Evolutionary conservation across 2,113 vertebrate genomes (phyloP).

Genomic region (Paedocypris sp.): DNA sequence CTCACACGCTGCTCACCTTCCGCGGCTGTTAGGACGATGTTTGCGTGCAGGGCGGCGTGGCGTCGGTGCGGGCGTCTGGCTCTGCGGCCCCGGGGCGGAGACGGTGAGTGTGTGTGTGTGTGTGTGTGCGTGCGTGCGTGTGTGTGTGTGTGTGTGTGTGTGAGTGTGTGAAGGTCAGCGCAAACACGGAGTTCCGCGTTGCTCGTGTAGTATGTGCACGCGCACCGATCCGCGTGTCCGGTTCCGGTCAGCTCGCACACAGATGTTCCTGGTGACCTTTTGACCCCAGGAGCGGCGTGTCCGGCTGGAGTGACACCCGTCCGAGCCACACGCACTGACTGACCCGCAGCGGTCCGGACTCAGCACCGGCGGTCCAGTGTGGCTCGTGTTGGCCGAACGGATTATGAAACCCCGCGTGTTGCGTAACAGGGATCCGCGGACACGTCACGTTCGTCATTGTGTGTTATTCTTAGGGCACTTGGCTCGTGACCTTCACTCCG

Average conservation of each 20-base stretch:
- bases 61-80: conserved; percentile 60
- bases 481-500: conserved; percentile 45
- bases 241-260: too few relatives aligned
- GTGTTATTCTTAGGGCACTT: neutral
- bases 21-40: conserved; percentile 50
- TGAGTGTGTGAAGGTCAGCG: too few relatives aligned
- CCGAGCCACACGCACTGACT: too few relatives aligned
- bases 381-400: neutral
- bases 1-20: neutral
- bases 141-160: too few relatives aligned
- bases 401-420: conserved; percentile 11
- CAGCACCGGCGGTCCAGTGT: neutral
- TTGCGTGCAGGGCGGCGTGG: conserved; percentile 66
- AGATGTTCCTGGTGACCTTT: too few relatives aligned
- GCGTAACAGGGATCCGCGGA: neutral
- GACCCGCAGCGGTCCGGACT: too few relatives aligned
- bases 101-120: conserved; percentile 62
- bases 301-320: too few relatives aligned
- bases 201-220: too few relatives aligned
- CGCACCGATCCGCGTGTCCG: too few relatives aligned
- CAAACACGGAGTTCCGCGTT: too few relatives aligned
- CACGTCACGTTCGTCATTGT: neutral
- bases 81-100: conserved; percentile 39
- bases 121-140: too few relatives aligned
- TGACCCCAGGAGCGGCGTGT: too few relatives aligned